Evolutionary conservation across 2,888 invertebrate genomes (phyloP), one percentile per base, ranked within the genome.

Genomic region (Cerceris ruficornis): DNA sequence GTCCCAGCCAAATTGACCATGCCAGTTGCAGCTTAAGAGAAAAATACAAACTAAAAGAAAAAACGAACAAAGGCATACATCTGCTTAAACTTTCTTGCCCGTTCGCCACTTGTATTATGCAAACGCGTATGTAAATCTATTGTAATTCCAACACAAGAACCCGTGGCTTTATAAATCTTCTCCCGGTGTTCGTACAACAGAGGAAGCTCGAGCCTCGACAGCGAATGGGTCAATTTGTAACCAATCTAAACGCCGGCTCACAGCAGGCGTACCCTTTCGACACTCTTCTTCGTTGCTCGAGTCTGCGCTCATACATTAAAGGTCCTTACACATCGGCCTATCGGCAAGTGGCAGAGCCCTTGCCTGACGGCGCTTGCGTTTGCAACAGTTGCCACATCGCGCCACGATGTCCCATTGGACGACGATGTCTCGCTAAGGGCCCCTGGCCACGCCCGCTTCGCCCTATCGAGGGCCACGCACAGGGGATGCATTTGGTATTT

Each of bases 301-400:
- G 84, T 76, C 84, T 83, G 83, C 83, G 83, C 84, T 28, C 49
- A 42, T 76, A 71, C 73, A 69, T 76, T 69, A 69, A 71, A 74
- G 75, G 76, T 49, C 52, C 55, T 8, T 74, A 62, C 55, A 66
- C 49, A 43, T 50, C 68, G 69, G 70, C 83, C 83, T 83, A 83
- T 83, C 78, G 54, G 74, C 55, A 70, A 64, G 64, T 69, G 65
- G 71, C 65, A 68, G 39, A 14, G 64, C 74, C 60, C 62, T 61
- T 61, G 57, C 69, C 75, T 78, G 62, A 85, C 80, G 81, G 89
- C 89, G 89, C 89, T 89, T 89, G 89, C 89, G 89, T 89, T 89
- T 89, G 89, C 85, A 89, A 89, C 89, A 80, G 89, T 89, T 88
- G 81, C 89, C 76, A 86, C 75, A 79, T 81, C 66, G 52, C 39